phyloP scores from a whole-genome alignment of 2,888 invertebrate genomes.

The Ashinkailepas kermadecensis region DNA sequence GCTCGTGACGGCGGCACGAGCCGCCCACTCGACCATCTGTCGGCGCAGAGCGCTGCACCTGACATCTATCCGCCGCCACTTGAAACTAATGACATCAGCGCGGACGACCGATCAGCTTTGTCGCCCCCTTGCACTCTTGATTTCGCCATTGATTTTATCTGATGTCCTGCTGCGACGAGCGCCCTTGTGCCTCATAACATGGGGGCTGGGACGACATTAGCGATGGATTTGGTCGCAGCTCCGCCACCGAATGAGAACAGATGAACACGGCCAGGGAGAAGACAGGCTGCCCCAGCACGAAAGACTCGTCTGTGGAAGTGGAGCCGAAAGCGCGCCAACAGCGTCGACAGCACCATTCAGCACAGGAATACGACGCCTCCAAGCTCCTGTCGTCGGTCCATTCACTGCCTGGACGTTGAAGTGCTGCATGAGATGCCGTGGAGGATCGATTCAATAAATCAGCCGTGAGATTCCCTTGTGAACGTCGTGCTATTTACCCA shows the following conservation, averaged over 20 bases:
- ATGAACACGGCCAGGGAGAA: background rate
- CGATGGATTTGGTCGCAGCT: background rate
- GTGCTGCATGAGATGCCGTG: too few relatives aligned
- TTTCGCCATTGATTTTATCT: constrained; percentile 13
- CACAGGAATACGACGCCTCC: background rate
- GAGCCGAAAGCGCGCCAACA: background rate
- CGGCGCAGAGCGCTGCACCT: background rate
- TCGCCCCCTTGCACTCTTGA: background rate
- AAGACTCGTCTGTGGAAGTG: too few relatives aligned
- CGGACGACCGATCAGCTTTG: background rate
- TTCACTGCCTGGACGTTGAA: background rate
- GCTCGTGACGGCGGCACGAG: too few relatives aligned
- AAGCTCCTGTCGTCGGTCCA: background rate
- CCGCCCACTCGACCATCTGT: constrained; percentile 6
- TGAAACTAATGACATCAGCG: constrained; percentile 20
- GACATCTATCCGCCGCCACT: constrained; percentile 20
- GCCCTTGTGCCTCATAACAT: constrained; percentile 8
- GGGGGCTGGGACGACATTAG: constrained; percentile 9
- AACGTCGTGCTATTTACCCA: too few relatives aligned
- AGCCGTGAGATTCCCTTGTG: too few relatives aligned
- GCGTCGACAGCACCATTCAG: background rate
- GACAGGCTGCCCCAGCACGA: too few relatives aligned
- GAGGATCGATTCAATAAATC: too few relatives aligned
- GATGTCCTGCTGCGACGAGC: background rate
- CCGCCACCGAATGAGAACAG: background rate